Evolutionary conservation across 2,888 invertebrate species (phyloP).

Genomic region (Clanis bilineata): DNA sequence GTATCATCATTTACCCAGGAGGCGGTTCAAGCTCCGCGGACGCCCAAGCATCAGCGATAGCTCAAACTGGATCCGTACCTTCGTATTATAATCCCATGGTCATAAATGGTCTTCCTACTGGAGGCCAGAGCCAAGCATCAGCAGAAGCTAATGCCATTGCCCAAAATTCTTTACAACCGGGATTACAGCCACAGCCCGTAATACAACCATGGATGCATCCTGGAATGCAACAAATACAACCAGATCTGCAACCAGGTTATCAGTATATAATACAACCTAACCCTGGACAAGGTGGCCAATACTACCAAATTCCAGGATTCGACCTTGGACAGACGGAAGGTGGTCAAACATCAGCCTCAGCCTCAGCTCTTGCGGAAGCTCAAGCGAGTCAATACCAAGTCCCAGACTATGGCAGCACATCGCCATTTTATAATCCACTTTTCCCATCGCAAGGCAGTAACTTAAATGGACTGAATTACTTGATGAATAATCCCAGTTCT

Average conservation of each 20-base stretch:
- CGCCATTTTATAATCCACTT: not conserved
- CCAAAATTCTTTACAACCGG: not conserved
- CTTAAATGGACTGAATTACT: not conserved
- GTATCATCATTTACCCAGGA: not conserved
- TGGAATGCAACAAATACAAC: not conserved
- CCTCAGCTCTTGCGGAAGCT: constrained; percentile 17
- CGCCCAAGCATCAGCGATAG: constrained; percentile 18
- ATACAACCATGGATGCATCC: not conserved
- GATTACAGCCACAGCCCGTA: not conserved
- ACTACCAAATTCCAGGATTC: not conserved
- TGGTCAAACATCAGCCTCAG: constrained; percentile 15
- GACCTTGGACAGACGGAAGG: not conserved
- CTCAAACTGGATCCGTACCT: constrained; percentile 10
- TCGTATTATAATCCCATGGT: not conserved
- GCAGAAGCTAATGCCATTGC: not conserved
- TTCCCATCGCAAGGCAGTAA: not conserved
- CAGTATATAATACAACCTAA: not conserved
- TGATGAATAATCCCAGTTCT: not conserved
- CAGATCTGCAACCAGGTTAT: not conserved
- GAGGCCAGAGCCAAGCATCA: not conserved
- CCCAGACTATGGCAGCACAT: not conserved
- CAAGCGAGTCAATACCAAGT: not conserved
- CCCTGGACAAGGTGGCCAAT: not conserved
- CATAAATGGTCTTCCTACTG: not conserved
- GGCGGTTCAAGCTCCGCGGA: constrained; percentile 18